Base-by-base conservation (phyloP, 2,113 vertebrate species). In the Leucosticte australis region DNA sequence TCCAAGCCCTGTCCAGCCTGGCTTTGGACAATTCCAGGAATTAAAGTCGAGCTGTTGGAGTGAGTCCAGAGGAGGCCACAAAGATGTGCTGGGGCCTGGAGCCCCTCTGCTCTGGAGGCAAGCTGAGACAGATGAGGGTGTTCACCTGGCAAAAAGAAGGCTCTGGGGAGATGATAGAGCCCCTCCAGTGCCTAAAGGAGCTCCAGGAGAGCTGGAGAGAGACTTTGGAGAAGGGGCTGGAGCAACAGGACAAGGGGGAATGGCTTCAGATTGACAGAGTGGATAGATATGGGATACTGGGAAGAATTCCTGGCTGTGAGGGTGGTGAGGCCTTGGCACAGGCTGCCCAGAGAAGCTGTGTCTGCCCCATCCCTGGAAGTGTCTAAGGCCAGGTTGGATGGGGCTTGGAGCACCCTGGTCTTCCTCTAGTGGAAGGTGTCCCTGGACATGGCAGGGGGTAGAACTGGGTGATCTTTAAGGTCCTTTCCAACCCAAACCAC, bases 51-150 rank as follows among this genome's bases (percentile, higher is more conserved):
- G 65, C 49, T 41, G 41, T 26, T 75, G 17, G n/a, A 76, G 21
- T 0, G 0, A 76, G 24, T 68, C 30, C 47, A 62, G 70, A 62
- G n/a, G 62, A 76, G 26, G 26, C 21, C 47, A 23, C 1, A 0
- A 22, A 55, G 55, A 9, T 83, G 10, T 82, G 42, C n/a, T 46
- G 4, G 22, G 16, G 26, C 30, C 16, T 68, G 47, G n/a, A 76
- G 39, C n/a, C 13, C 17, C 62, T 55, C 17, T 68, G 24, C 30
- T 55, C 53, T 62, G 39, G n/a, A 75, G 69, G 8, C 24, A 60
- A 24, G 39, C 23, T 67, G 46, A 15, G 62, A 52, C 4, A 81
- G 4, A 22, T 65, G 8, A 17, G 37, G 15, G 5, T 33, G 15
- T 46, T 74, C 44, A n/a, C 3, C 37, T 74, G 39, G 60, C 59